Base-by-base conservation (phyloP, 2,797 vertebrate genomes). In the Antennarius maculatus region DNA sequence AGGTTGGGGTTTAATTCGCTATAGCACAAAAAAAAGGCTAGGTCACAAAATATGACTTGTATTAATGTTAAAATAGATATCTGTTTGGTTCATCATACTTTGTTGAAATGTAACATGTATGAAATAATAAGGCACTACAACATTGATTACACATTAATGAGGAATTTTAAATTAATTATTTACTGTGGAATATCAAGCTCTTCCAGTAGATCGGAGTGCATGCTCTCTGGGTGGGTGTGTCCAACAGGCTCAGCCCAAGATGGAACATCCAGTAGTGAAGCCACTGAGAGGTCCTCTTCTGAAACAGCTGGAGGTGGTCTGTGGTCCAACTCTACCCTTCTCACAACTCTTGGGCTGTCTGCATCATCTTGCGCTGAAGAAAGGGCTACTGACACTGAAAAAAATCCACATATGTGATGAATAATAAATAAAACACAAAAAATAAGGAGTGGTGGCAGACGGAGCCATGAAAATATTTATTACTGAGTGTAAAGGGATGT, bases 281-380 rank as follows among this genome's bases (percentile, higher is more conserved):
- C 95, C 52, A 95, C 95, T 59, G 97, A 99, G 28, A 96, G 90
- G 6, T 99, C 97, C 83, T 99, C 97, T 83, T 98, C 97, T 0
- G 97, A 98, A 76, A 98, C 97, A 9, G 98, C 92, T 29, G 97
- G 95, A 11, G 97, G 97, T 12, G 95, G 96, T 72, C 88, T 90
- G 60, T 87, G 92, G 50, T 93, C 91, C 43, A 86, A 81, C 48
- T 93, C 93, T 57, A 88, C 79, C 53, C 79, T 92, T 65, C 90
- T 90, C 51, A 95, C 88, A 15, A 93, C 80, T 74, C 90, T 94
- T 5, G 95, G 88, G 52, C 93, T 94, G 73, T 92, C 93, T 41
- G 92, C 79, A 72, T 98, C 96, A 13, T 97, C 96, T 54, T 94
- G 95, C 66, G 98, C 95, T 18, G 90, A 95, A 42, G 97, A 99